These are phyloP conservation scores for Kradibia gibbosae DNA, from an alignment of 1,140 invertebrate genomes.

Conservation along the genomic window DNA sequence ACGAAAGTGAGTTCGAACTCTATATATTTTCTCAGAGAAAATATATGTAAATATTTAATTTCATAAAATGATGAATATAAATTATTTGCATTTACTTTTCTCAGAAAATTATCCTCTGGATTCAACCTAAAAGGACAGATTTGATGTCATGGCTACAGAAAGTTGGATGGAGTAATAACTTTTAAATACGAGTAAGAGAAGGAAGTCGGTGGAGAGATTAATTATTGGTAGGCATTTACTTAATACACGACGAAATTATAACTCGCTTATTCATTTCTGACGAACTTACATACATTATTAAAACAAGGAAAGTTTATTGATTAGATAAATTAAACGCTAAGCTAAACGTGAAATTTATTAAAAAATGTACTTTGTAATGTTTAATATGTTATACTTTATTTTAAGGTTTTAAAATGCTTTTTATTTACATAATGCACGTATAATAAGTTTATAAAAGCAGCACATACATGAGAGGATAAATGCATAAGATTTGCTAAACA, in stretches of 20 bases:
- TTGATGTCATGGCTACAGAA: not conserved
- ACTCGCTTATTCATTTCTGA: not conserved
- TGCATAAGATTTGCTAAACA: no score
- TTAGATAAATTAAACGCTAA: not conserved
- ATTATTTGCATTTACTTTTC: not conserved
- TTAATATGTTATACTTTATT: no score
- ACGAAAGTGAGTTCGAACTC: not conserved
- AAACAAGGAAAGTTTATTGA: not conserved
- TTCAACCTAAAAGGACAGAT: not conserved
- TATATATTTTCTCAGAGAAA: conserved; percentile 3
- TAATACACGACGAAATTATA: not conserved
- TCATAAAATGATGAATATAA: not conserved
- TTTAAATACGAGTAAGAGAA: not conserved
- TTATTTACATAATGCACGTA: not conserved
- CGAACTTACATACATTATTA: not conserved
- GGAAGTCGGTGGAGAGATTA: not conserved
- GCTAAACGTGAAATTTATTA: not conserved
- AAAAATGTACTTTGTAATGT: not conserved
- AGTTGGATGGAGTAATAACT: not conserved
- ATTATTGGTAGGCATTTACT: not conserved
- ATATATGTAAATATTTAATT: conserved; percentile 1
- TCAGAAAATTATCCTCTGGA: not conserved
- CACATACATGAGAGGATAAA: no score
- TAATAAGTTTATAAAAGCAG: not conserved
- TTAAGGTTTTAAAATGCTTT: not conserved